Conservation (phyloP, 37 sponge, comb jelly and placozoan genomes). For the Oopsacas minuta region DNA sequence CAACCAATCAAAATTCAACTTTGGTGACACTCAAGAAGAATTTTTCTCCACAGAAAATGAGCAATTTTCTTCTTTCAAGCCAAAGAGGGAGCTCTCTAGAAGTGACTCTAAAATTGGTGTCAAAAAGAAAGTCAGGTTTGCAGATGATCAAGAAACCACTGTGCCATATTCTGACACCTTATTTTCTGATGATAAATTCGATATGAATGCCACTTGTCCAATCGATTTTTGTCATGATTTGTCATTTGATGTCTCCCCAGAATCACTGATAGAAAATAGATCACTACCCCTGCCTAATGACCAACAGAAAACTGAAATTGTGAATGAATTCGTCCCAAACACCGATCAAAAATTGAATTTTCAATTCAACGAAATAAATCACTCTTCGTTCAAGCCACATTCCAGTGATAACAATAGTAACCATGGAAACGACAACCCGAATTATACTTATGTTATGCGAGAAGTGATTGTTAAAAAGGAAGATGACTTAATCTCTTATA, state of each 20-base stretch:
- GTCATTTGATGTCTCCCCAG: neutral
- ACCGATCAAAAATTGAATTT: too few relatives aligned
- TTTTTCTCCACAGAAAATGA: neutral
- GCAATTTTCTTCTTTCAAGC: neutral
- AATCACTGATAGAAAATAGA: neutral
- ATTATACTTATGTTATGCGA: constrained; percentile 12
- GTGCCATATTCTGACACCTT: neutral
- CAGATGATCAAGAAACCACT: neutral
- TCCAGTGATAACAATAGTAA: neutral
- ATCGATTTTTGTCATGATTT: neutral
- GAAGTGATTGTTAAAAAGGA: neutral
- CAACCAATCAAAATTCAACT: neutral
- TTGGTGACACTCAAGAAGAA: neutral
- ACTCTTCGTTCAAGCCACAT: neutral
- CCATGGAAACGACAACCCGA: neutral
- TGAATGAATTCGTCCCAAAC: neutral
- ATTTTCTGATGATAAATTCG: neutral
- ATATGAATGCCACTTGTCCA: constrained; percentile 2
- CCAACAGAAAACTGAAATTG: neutral
- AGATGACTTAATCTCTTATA: neutral
- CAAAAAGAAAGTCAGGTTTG: neutral
- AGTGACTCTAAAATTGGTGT: neutral
- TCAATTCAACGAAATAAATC: neutral
- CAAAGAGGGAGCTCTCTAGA: neutral
- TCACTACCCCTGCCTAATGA: neutral